Conservation (phyloP, 2,113 vertebrate species). For the Dunckerocampus dactyliophorus region DNA sequence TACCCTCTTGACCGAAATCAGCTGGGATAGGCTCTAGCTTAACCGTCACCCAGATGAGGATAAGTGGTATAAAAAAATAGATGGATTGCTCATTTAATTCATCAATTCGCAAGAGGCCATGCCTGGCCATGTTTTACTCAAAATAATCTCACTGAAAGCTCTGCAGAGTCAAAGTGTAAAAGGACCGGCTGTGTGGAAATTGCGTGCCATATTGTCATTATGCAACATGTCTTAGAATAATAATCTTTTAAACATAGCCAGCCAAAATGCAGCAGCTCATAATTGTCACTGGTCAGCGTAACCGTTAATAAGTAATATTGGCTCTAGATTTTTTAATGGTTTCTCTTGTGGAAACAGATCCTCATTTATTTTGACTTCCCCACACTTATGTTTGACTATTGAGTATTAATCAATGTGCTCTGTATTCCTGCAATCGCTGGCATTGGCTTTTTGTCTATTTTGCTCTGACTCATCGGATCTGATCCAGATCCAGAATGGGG, state of each 20-base stretch:
- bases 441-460: conserved; percentile 23
- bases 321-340: neutral
- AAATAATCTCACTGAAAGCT: neutral
- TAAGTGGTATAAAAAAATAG: neutral
- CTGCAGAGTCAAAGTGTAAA: conserved; percentile 10
- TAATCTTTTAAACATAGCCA: neutral
- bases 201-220: conserved; percentile 18
- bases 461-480: conserved; percentile 14
- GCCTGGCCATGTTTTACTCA: conserved; percentile 5
- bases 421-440: conserved; percentile 17
- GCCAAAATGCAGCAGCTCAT: neutral
- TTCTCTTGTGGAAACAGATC: conserved; percentile 2
- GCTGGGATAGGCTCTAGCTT: no score
- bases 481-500: conserved; percentile 14
- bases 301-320: neutral
- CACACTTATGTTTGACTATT: conserved; percentile 10
- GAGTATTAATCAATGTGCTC: conserved; percentile 9
- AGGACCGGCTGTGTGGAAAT: conserved; percentile 1
- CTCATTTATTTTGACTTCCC: neutral
- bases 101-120: neutral
- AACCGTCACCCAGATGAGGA: no score
- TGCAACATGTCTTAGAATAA: conserved; percentile 9
- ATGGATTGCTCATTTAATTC: neutral
- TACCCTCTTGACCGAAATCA: no score
- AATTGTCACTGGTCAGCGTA: neutral